phyloP scores from a whole-genome alignment of 2,113 vertebrate genomes.

The Danionella cerebrum region DNA sequence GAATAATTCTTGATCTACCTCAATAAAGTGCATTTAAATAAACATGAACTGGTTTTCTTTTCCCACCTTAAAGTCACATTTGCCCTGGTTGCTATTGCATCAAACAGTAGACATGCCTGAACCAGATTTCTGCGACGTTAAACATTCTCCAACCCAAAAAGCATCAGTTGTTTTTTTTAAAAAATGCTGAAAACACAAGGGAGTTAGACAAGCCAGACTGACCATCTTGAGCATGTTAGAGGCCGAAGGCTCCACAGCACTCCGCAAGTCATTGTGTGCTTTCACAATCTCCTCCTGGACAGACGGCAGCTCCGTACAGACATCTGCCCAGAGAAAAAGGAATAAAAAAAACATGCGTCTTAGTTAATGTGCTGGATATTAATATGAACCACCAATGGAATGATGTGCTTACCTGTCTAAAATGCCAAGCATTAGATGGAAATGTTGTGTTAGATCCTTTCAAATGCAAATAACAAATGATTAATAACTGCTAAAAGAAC shows the following conservation, averaged over 20 bases:
- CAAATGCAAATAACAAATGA: too few species aligned
- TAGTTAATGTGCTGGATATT: too few species aligned
- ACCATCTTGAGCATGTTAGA: constrained; percentile 64
- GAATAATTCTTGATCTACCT: too few species aligned
- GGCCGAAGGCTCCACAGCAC: constrained; percentile 44
- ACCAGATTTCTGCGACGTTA: too few species aligned
- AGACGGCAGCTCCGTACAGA: constrained; percentile 32
- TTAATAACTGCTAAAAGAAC: too few species aligned
- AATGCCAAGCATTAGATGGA: background rate
- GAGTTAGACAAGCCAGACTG: background rate
- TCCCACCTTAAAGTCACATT: too few species aligned
- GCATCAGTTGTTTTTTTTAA: background rate
- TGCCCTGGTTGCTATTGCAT: too few species aligned
- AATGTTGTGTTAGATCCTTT: background rate
- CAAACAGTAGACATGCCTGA: too few species aligned
- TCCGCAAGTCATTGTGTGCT: constrained; percentile 52
- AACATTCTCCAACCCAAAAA: too few species aligned
- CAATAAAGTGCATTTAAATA: too few species aligned
- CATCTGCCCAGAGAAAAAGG: constrained; percentile 8
- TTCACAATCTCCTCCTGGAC: constrained; percentile 54
- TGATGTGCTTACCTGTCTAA: constrained; percentile 50
- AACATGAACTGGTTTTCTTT: too few species aligned
- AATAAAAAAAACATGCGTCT: too few species aligned
- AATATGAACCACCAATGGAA: background rate
- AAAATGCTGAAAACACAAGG: background rate